Percentiles rank a stretch among this genome's conserved stretches.
phyloP scores from a whole-genome alignment of 2,888 invertebrate genomes.

The Emmelina monodactyla region DNA sequence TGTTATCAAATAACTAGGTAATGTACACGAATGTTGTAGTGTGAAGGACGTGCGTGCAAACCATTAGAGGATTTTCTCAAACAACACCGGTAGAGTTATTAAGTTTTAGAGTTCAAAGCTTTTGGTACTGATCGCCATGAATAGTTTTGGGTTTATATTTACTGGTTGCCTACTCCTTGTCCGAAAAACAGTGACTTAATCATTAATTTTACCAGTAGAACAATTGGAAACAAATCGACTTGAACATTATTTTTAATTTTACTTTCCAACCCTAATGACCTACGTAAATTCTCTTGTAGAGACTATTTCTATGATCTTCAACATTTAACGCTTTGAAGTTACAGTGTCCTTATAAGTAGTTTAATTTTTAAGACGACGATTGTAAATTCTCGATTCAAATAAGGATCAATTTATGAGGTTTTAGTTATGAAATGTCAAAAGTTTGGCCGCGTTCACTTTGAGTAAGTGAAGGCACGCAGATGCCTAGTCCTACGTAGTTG shows the following conservation, averaged over 20 bases:
- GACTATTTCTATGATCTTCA: conserved; percentile 29
- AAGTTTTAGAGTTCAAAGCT: too few species aligned
- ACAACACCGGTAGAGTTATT: too few species aligned
- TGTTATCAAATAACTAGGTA: conserved; percentile 47
- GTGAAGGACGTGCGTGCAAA: conserved; percentile 22
- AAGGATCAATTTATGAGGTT: too few species aligned
- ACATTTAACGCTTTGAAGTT: conserved; percentile 14
- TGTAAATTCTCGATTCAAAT: too few species aligned
- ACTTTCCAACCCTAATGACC: conserved; percentile 24
- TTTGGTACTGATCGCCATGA: too few species aligned
- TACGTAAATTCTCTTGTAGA: conserved; percentile 31
- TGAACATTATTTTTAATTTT: conserved; percentile 16
- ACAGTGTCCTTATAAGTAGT: neutral
- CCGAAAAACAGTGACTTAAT: neutral
- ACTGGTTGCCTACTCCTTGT: too few species aligned
- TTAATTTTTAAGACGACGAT: too few species aligned
- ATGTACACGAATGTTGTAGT: conserved; percentile 38
- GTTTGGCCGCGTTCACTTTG: conserved; percentile 24
- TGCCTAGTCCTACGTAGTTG: too few species aligned
- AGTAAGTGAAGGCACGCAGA: conserved; percentile 11
- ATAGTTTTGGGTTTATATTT: too few species aligned
- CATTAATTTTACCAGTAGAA: conserved; percentile 7
- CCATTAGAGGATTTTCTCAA: too few species aligned
- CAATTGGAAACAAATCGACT: conserved; percentile 15
- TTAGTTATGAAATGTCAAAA: conserved; percentile 10